Conservation (phyloP, 2,888 invertebrate species). For the Bibio marci region DNA sequence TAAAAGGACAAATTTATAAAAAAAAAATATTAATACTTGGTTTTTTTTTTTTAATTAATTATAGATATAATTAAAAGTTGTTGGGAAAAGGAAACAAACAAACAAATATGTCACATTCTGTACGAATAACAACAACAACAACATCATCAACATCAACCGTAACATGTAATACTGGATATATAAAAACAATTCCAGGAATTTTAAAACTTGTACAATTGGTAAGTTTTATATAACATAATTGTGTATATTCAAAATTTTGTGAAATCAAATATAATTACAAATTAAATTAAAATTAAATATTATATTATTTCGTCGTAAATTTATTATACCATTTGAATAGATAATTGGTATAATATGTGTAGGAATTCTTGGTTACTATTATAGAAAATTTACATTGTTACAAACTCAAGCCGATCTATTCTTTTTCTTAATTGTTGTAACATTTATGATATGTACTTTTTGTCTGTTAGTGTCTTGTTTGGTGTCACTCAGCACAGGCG, state of each 20-base stretch:
- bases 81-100: no score
- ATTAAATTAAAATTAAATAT: slow-evolving; percentile 5
- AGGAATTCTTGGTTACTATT: slow-evolving; percentile 48
- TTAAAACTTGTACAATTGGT: slow-evolving; percentile 72
- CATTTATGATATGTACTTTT: slow-evolving; percentile 66
- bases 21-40: no score
- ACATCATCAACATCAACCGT: slow-evolving; percentile 57
- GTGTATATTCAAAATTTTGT: not conserved
- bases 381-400: slow-evolving; percentile 49
- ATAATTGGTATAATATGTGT: slow-evolving; percentile 58
- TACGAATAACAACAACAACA: slow-evolving; percentile 74
- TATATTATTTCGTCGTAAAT: no score
- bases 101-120: slow-evolving; percentile 86
- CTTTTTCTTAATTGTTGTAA: slow-evolving; percentile 52
- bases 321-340: slow-evolving; percentile 31
- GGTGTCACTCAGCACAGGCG: slow-evolving; percentile 61
- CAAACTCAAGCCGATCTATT: slow-evolving; percentile 37
- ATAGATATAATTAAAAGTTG: no score
- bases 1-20: no score
- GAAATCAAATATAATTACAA: not conserved
- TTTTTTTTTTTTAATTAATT: no score
- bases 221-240: slow-evolving; percentile 17
- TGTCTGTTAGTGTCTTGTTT: slow-evolving; percentile 55
- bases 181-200: slow-evolving; percentile 60
- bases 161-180: slow-evolving; percentile 63